Conservation (phyloP, 92 coral and sea anemone species). For the Montipora capitata region DNA sequence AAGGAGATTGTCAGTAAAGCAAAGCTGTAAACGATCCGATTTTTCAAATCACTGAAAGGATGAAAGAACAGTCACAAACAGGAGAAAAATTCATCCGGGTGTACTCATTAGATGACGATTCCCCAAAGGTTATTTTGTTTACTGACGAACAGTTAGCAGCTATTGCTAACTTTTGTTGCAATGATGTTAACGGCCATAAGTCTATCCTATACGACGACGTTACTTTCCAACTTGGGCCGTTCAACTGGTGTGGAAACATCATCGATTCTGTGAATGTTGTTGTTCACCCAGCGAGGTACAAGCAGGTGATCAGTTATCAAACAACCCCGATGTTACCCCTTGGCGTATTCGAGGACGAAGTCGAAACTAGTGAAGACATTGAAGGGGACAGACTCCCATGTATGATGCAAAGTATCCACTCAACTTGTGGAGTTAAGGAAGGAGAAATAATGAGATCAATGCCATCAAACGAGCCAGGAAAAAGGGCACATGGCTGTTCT, state of each 20-base stretch:
- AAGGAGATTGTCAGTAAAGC: neutral
- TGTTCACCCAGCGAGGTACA: slow-evolving; percentile 47
- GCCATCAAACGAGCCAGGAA: neutral
- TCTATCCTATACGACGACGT: slow-evolving; percentile 61
- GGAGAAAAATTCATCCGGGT: slow-evolving; percentile 45
- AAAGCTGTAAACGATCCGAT: slow-evolving; percentile 49
- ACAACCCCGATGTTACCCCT: slow-evolving; percentile 4
- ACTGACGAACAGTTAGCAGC: slow-evolving; percentile 52
- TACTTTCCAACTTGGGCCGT: slow-evolving; percentile 70
- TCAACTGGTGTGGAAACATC: slow-evolving; percentile 34
- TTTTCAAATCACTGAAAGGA: slow-evolving; percentile 55
- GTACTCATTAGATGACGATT: slow-evolving; percentile 56
- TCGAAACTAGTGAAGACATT: neutral
- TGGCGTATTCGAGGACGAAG: neutral
- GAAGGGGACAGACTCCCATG: neutral
- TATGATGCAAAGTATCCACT: neutral
- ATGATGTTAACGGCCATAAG: slow-evolving; percentile 56
- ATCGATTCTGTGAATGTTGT: slow-evolving; percentile 25
- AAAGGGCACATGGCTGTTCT: neutral
- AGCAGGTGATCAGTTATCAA: slow-evolving; percentile 25
- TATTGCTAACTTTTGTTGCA: slow-evolving; percentile 69
- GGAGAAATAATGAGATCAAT: neutral
- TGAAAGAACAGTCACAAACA: slow-evolving; percentile 38
- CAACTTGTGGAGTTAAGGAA: too few species aligned
- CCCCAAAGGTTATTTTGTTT: slow-evolving; percentile 62